Evolutionary conservation across 2,113 vertebrate species (phyloP), one percentile per base, ranked within the genome.

Genomic region (Clarias gariepinus): DNA sequence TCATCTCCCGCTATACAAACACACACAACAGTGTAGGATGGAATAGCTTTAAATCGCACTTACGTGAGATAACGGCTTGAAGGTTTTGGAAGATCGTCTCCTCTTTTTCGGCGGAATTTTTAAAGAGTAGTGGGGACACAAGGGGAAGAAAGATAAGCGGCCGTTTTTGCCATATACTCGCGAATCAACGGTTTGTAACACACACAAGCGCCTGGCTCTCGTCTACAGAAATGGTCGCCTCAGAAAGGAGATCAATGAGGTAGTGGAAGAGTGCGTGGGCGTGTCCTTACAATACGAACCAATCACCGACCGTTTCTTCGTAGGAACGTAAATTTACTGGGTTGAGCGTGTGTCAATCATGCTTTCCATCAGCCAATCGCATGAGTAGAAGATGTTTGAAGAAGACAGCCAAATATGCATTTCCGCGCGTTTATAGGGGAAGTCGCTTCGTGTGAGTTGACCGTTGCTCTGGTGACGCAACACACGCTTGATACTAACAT

Each of bases 21-120:
- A 47, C 47, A 47, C 47, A 47, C 47, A 47, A 7, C 47, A 41
- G 60, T 73, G 61, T 33, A 33, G 57, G 30, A 85, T 30, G 23
- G 71, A 80, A 66, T 33, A 66, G 19, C 78, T 28, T 47, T 5
- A 28, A 69, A 71, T 57, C 16, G 63, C 95, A 98, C 98, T 99
- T 96, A 99, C 98, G 98, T 98, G 97, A 97, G 95, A 96, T 97
- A 98, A 99, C 97, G 98, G 98, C 98, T 96, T 96, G 94, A 96
- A 97, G 93, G 96, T 95, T 96, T 97, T 96, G 97, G 98, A 97
- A 97, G 98, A 99, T 97, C 97, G 97, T 99, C 97, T 99, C 99
- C 96, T 99, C 98, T 99, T 99, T 99, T 99, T 99, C 95, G 98
- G 98, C 98, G 97, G 98, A 99, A 99, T 99, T 98, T 99, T 99